Conservation (phyloP, 2,113 vertebrate species). For the Ptilorrhoa leucosticta region DNA sequence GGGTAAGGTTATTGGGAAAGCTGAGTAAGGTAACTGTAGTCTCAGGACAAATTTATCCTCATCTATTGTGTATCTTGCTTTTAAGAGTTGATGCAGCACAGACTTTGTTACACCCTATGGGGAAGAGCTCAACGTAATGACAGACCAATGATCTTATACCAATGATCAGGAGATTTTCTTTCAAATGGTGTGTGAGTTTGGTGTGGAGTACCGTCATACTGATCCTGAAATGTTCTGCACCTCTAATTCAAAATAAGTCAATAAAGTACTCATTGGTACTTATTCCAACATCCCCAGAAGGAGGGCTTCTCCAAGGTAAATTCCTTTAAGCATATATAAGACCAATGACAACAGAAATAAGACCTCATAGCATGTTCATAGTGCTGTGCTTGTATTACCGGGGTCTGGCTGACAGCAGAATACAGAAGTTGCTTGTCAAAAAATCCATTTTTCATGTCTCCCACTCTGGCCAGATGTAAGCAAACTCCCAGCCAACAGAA, state of each 20-base stretch:
- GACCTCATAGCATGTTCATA: neutral
- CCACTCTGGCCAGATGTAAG: neutral
- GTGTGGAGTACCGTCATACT: neutral
- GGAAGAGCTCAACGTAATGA: neutral
- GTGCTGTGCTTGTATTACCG: neutral
- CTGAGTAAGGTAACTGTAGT: conserved; percentile 33
- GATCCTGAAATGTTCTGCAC: neutral
- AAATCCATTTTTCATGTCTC: neutral
- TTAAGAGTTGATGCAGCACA: neutral
- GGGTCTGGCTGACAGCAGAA: neutral
- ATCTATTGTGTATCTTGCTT: neutral
- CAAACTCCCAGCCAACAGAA: neutral
- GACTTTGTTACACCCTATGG: neutral
- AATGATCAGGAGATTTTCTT: neutral
- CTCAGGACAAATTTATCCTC: conserved; percentile 8
- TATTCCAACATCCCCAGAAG: neutral
- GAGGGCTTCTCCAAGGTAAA: neutral
- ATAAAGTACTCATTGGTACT: neutral
- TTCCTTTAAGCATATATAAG: neutral
- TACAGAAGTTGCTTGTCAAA: neutral
- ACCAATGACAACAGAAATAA: neutral
- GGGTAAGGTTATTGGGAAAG: conserved; percentile 47
- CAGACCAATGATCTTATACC: neutral
- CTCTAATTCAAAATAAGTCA: neutral
- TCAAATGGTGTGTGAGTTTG: neutral